Evolutionary conservation across 2,888 invertebrate species (phyloP).

Genomic region (Spisula subtruncata): DNA sequence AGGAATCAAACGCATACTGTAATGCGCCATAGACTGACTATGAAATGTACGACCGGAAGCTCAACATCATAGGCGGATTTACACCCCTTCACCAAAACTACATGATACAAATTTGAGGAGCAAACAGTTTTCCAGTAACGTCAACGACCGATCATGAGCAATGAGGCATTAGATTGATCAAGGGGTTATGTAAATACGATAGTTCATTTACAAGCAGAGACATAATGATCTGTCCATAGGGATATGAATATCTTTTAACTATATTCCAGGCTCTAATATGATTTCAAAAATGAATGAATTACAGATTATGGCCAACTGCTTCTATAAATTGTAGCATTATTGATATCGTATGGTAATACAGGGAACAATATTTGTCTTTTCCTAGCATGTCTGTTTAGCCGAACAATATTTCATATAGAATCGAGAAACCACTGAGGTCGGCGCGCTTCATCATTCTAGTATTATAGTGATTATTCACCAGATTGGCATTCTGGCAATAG

Average conservation of each 20-base stretch:
- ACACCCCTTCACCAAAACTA: too few relatives aligned
- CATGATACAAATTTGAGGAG: background rate
- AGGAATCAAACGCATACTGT: too few relatives aligned
- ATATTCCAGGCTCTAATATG: background rate
- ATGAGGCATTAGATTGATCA: conserved; percentile 7
- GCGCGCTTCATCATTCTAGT: background rate
- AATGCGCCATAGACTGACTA: too few relatives aligned
- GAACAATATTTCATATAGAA: conserved; percentile 3
- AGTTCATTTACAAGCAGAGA: conserved; percentile 11
- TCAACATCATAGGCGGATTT: too few relatives aligned
- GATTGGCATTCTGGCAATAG: background rate
- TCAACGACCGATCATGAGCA: background rate
- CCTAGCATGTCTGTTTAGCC: background rate
- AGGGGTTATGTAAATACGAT: conserved; percentile 15
- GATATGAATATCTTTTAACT: conserved; percentile 20
- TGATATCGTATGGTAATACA: conserved; percentile 12
- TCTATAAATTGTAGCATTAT: background rate
- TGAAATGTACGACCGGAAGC: too few relatives aligned
- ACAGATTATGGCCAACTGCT: background rate
- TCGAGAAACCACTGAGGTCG: background rate
- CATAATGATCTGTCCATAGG: conserved; percentile 9
- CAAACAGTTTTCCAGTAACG: background rate
- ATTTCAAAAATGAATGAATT: conserved; percentile 1
- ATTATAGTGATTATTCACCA: background rate
- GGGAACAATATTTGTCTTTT: background rate